Evolutionary conservation across 2,888 invertebrate species (phyloP), one percentile per base, ranked within the genome.

Genomic region (Epinotia brunnichana): DNA sequence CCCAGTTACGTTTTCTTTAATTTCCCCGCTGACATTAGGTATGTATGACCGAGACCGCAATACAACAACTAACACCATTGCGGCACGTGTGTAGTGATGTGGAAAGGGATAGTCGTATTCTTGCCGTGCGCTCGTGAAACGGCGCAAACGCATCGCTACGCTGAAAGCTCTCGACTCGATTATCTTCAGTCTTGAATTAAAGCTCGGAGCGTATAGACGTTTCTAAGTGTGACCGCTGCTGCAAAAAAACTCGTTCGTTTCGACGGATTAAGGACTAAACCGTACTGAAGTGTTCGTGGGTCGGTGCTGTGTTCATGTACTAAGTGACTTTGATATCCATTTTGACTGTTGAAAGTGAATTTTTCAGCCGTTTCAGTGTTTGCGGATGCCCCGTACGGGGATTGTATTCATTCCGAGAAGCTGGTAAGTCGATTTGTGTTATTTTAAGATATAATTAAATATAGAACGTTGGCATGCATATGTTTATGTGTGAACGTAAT

Each of bases 401-500:
- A 83, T 84, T 84, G 83, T 82, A 78, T 82, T 82, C 80, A 83
- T 89, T 87, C 87, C 83, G 76, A 81, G 87, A 86, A 86, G 81
- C 82, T 86, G 91, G 92, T 92, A 87, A 90, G 92, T 78, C 75
- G 83, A 87, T 87, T 88, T 87, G 85, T 87, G 87, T 90, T 92
- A 91, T 92, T 91, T 91, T 90, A 83, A 87, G 89, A 85, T 88
- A 86, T 89, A 90, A 91, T 92, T 93, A 91, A 90, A 91, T 91
- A 87, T 92, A 92, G 92, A 88, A 85, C 86, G 83, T 82, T 83
- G 83, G 84, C 80, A 83, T 90, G 73, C 73, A 73, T 73, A 73
- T 73, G 73, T 73, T 73, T 73, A 88, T 86, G 88, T 88, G 88
- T 88, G 89, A 90, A 87, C 84, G 87, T 89, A 90, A 91, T 92